These are phyloP conservation scores for Eublepharis macularius DNA, from an alignment of 2,113 vertebrate species.

Conservation along the genomic window DNA sequence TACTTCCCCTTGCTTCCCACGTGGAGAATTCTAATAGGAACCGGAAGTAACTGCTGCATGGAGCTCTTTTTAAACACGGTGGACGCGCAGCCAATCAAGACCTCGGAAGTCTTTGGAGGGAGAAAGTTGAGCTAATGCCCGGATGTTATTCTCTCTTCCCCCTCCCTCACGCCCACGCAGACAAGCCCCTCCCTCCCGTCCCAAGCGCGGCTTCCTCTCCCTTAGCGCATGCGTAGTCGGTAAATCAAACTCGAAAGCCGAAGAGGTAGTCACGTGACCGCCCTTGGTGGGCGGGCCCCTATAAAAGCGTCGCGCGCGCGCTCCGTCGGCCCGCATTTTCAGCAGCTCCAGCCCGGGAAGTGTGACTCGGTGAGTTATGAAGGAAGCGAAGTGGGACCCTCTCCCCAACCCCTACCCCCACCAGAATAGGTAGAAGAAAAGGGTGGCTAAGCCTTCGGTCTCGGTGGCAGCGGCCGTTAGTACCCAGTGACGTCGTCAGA, in stretches of 20 bases:
- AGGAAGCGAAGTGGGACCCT: no score
- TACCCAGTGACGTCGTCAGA: neutral
- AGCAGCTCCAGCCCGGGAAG: neutral
- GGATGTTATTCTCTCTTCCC: neutral
- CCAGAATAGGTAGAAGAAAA: no score
- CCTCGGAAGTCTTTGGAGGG: neutral
- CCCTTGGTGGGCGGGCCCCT: neutral
- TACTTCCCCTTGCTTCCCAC: neutral
- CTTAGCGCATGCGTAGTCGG: neutral
- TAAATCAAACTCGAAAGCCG: no score
- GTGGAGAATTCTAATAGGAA: neutral
- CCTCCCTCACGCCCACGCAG: no score
- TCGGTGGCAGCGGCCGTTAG: neutral
- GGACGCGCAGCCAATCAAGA: neutral
- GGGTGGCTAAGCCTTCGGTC: no score
- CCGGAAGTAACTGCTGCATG: neutral
- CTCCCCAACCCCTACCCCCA: no score
- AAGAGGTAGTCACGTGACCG: neutral
- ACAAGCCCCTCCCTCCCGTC: no score
- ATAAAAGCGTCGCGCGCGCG: slow-evolving; percentile 30
- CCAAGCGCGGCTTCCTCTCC: no score
- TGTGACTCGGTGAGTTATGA: fast-evolving
- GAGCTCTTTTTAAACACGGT: neutral
- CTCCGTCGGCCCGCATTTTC: slow-evolving; percentile 20
- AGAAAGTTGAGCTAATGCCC: neutral